phyloP scores from a whole-genome alignment of 1,140 invertebrate species.

The Lerema accius region DNA sequence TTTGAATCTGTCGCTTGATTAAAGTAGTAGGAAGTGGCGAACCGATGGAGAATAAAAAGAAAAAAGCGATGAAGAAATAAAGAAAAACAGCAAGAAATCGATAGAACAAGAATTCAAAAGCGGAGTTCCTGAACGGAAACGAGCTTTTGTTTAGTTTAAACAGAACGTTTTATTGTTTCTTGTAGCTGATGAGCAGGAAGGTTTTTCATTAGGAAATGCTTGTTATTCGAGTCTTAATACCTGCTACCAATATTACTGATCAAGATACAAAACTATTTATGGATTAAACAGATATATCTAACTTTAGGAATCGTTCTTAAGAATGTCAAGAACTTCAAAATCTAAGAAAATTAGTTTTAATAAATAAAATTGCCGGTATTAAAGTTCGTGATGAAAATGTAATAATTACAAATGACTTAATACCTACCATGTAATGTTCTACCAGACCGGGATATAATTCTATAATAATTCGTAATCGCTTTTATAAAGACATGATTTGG shows the following conservation, averaged over 20 bases:
- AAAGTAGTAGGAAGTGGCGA: neutral
- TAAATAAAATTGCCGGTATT: neutral
- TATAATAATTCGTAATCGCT: constrained; percentile 56
- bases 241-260: no score
- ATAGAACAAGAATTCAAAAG: neutral
- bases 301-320: no score
- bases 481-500: constrained; percentile 70
- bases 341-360: no score
- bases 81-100: neutral
- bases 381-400: neutral
- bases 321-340: no score
- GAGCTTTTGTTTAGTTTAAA: neutral
- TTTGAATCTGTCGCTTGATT: neutral
- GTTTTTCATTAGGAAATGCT: neutral
- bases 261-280: no score
- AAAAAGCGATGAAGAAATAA: neutral
- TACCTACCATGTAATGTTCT: constrained; percentile 15
- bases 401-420: constrained; percentile 23
- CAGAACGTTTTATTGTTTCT: neutral
- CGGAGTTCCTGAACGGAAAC: neutral
- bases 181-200: neutral
- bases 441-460: constrained; percentile 34
- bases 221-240: no score
- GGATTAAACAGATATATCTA: no score
- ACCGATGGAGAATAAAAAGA: neutral